Evolutionary conservation across 2,888 invertebrate species (phyloP), one percentile per base, ranked within the genome.

Genomic region (Holacanthella duospinosa): DNA sequence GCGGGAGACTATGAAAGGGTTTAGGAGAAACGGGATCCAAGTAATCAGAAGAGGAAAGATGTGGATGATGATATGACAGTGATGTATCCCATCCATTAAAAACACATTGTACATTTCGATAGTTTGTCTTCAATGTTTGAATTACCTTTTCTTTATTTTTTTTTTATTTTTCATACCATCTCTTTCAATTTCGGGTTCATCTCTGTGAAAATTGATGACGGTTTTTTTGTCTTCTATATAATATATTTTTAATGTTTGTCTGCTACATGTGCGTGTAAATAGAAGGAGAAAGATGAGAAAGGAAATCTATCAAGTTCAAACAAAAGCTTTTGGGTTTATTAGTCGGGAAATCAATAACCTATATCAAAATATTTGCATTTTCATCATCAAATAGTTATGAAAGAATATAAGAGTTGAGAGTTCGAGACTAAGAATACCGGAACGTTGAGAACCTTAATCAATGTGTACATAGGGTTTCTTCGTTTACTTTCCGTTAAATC

Each of bases 351-450:
- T 70, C 68, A 71, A 71, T 71, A 69, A 71, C 68, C 69, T 65
- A 63, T 71, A 72, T 71, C 69, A 71, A 68, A 72, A 72, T 72
- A 72, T 72, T 72, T 72, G 72, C 72, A 68, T 68, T 71, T 66
- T 48, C 65, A 4, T 66, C 65, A 68, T 68, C 63, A 68, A 68
- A 65, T 59, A 61, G 36, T 9, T 16, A 36, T 9, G 16, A 36
- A 36, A 16, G 36, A 16, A n/a, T n/a, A n/a, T n/a, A n/a, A n/a
- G n/a, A n/a, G n/a, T n/a, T n/a, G n/a, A n/a, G n/a, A n/a, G n/a
- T n/a, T n/a, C n/a, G n/a, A n/a, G n/a, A n/a, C n/a, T n/a, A n/a
- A n/a, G n/a, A n/a, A n/a, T n/a, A n/a, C n/a, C n/a, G n/a, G n/a
- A n/a, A n/a, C n/a, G n/a, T n/a, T n/a, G n/a, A n/a, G n/a, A n/a